These are phyloP conservation scores for Melanotaenia trifasciata DNA, from an alignment of 2,797 vertebrate species.

Conservation along the genomic window DNA sequence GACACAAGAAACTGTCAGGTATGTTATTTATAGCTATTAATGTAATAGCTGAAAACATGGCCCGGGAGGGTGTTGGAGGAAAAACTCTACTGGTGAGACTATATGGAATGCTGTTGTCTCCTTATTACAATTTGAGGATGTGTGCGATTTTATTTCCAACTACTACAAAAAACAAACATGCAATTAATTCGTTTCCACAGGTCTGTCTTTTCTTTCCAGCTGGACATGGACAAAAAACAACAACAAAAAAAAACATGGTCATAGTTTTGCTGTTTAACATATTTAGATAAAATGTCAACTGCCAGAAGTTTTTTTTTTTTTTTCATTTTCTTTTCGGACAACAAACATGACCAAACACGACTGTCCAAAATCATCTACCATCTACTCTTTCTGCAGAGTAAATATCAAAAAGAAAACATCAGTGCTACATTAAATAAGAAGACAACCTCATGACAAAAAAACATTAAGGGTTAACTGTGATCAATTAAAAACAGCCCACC, in stretches of 20 bases:
- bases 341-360: constrained; percentile 24
- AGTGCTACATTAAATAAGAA: neutral
- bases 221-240: neutral
- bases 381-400: neutral
- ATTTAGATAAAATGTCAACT: neutral
- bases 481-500: neutral
- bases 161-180: constrained; percentile 7
- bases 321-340: constrained; percentile 27
- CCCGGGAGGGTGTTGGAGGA: constrained; percentile 68
- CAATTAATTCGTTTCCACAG: neutral
- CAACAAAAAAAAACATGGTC: neutral
- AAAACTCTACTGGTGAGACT: constrained; percentile 41
- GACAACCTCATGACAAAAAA: neutral
- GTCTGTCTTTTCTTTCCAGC: neutral
- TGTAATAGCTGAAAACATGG: constrained; percentile 60
- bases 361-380: constrained; percentile 6
- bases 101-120: constrained; percentile 28
- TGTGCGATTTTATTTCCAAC: constrained; percentile 8
- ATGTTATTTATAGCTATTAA: constrained; percentile 50
- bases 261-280: neutral
- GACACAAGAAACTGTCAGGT: constrained; percentile 49
- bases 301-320: neutral
- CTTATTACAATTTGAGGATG: constrained; percentile 16
- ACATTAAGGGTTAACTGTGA: neutral
- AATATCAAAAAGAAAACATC: neutral